Conservation (phyloP, 2,888 invertebrate genomes). For the Ophraella communa region DNA sequence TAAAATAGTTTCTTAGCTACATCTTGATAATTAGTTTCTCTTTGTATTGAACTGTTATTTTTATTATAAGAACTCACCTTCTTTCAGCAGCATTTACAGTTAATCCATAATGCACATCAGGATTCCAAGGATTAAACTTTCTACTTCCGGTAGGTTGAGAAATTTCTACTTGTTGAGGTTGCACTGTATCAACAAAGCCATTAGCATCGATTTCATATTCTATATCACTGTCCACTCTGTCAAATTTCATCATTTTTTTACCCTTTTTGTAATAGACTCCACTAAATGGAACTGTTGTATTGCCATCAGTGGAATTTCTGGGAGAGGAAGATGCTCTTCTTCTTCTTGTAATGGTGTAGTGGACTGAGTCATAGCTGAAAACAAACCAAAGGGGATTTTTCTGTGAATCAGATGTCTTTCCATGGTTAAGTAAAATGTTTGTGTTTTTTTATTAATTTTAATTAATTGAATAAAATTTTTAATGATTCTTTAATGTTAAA, state of each 20-base stretch:
- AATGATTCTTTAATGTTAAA: too few species aligned
- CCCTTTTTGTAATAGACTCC: conserved; percentile 45
- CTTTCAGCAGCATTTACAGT: conserved; percentile 55
- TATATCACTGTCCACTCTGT: conserved; percentile 50
- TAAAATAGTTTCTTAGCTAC: too few species aligned
- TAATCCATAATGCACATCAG: conserved; percentile 59
- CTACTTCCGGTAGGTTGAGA: conserved; percentile 31
- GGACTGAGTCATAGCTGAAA: conserved; percentile 54
- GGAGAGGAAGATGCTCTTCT: conserved; percentile 46
- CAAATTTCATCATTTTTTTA: conserved; percentile 49
- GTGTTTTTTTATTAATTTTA: background rate
- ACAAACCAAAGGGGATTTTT: conserved; percentile 28
- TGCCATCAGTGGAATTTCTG: conserved; percentile 31
- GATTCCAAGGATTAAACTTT: conserved; percentile 59
- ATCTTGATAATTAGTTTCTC: too few species aligned
- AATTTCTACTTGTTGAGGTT: conserved; percentile 39
- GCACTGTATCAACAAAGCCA: conserved; percentile 46
- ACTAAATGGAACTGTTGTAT: background rate
- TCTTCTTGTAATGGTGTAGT: conserved; percentile 57
- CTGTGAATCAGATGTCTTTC: conserved; percentile 23
- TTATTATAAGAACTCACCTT: too few species aligned
- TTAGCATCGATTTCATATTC: conserved; percentile 49
- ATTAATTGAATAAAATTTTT: too few species aligned
- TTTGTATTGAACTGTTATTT: too few species aligned
- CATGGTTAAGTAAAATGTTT: conserved; percentile 5